Conservation (phyloP, 2,113 vertebrate genomes). For the Gallinago media region DNA sequence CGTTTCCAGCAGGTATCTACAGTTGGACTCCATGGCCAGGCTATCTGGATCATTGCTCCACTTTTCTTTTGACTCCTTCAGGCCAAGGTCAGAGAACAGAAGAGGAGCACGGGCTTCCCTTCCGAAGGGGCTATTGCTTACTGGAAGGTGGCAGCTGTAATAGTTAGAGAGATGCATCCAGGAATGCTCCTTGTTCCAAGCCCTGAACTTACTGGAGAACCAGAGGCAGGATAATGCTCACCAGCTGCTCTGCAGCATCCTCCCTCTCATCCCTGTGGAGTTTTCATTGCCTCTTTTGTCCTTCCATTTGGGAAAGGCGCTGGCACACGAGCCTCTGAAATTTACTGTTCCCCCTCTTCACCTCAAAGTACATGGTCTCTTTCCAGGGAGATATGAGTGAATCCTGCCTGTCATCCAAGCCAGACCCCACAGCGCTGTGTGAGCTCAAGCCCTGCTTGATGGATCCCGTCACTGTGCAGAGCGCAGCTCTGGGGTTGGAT, state of each 20-base stretch:
- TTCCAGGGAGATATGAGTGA: not conserved
- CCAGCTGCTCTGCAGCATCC: not conserved
- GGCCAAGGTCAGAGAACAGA: not conserved
- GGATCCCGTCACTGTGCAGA: not conserved
- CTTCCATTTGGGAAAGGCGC: not conserved
- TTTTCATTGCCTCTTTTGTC: not conserved
- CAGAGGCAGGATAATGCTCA: not conserved
- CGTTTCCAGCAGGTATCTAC: not conserved
- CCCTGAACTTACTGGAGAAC: not conserved
- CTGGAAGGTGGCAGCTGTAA: not conserved
- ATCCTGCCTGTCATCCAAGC: not conserved
- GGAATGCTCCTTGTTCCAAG: not conserved
- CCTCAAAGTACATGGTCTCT: not conserved
- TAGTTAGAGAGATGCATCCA: not conserved
- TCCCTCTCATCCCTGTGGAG: not conserved
- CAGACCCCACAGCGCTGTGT: not conserved
- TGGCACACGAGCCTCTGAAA: not conserved
- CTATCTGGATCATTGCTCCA: not conserved
- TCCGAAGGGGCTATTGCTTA: not conserved
- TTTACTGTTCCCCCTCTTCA: not conserved
- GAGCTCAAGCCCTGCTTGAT: not conserved
- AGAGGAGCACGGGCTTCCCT: not conserved
- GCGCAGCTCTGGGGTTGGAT: rapidly evolving
- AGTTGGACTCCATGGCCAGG: not conserved
- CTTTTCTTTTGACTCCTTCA: not conserved